Base-by-base conservation (phyloP, 2,888 invertebrate species). In the Cataglyphis cursor region DNA sequence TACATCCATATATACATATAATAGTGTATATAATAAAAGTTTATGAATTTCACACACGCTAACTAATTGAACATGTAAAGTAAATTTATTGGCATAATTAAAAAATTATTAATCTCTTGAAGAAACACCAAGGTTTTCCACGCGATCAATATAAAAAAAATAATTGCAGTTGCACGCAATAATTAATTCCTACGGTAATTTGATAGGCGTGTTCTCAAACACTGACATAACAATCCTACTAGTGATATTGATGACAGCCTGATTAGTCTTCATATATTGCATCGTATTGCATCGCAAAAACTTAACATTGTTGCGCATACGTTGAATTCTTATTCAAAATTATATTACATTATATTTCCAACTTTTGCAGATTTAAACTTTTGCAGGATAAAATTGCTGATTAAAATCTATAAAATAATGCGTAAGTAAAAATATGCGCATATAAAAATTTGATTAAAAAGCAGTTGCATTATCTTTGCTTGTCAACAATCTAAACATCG, bases 141-240 rank as follows among this genome's bases (percentile, higher is more conserved):
- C 35, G 18, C 44, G 12, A 15, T 72, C n/a, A 2, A 12, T 12
- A 44, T 31, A 59, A 78, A 59, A 78, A 78, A 62, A 72, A 59
- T 78, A 78, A 78, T 72, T 78, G 24, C 73, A 70, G 54, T 12
- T 59, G 35, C 35, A 59, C 35, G 57, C 44, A 35, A 61, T 80
- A 44, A 70, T 72, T 72, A 72, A 80, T 80, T 80, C 78, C 44
- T 59, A 78, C 18, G 31, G 74, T 73, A 80, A 80, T 80, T 80
- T 80, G 59, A 80, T 80, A 80, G 78, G 78, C 74, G 73, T 80
- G 59, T 80, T 44, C 44, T 80, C 59, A 59, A 72, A 78, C 31
- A 57, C 35, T 31, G 57, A 57, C 59, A 57, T 70, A 73, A 44
- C 59, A 44, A 72, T 80, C 24, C 18, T 31, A 31, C 15, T 24